Percentiles rank a stretch among this genome's conserved stretches.
These are phyloP conservation scores for Pseudonaja textilis DNA, from an alignment of 2,113 vertebrate species.

Conservation along the genomic window DNA sequence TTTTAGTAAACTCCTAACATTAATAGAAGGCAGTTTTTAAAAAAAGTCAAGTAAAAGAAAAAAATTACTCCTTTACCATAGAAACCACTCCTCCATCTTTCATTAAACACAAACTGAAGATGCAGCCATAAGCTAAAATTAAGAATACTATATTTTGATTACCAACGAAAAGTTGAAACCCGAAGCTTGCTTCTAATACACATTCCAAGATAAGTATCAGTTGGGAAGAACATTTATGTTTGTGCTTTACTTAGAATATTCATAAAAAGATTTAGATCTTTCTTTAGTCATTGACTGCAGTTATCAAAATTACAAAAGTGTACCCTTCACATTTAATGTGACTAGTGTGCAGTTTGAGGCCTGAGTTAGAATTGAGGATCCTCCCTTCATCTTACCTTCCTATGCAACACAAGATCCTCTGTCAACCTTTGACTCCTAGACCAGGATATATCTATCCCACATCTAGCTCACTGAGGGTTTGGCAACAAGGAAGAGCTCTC, in stretches of 20 bases:
- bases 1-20: not conserved
- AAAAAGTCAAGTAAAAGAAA: not conserved
- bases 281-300: not conserved
- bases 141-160: not conserved
- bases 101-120: not conserved
- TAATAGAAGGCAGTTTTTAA: not conserved
- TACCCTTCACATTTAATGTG: not conserved
- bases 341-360: not conserved
- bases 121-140: not conserved
- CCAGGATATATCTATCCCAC: not conserved
- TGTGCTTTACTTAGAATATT: not conserved
- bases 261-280: not conserved
- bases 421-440: too few relatives aligned
- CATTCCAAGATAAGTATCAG: not conserved
- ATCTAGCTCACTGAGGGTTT: not conserved
- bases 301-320: not conserved
- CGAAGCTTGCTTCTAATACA: not conserved
- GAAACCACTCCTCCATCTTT: not conserved
- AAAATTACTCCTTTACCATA: not conserved
- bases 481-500: not conserved
- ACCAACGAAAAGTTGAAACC: not conserved
- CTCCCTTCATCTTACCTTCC: not conserved
- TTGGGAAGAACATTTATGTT: not conserved
- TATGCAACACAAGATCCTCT: not conserved
- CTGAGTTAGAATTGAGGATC: not conserved